Conservation (phyloP, 2,888 invertebrate species). For the Meiosimyza decipiens region DNA sequence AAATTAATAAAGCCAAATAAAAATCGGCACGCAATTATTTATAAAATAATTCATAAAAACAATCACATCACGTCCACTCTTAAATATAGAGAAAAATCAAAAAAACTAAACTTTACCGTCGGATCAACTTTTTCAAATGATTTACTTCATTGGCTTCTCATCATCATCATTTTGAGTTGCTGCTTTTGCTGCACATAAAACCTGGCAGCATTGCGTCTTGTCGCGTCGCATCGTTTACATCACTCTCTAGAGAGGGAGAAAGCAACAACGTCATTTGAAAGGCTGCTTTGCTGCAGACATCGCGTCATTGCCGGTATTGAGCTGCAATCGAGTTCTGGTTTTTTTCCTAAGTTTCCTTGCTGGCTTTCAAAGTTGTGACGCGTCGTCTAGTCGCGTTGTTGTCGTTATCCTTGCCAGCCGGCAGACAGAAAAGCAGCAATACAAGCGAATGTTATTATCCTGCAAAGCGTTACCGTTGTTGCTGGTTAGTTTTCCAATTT, state of each 20-base stretch:
- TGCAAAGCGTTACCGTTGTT: background rate
- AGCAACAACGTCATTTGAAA: background rate
- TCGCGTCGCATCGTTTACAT: slow-evolving; percentile 15
- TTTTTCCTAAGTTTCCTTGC: slow-evolving; percentile 26
- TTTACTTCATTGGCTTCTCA: slow-evolving; percentile 31
- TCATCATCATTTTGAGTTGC: slow-evolving; percentile 23
- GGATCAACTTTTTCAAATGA: slow-evolving; percentile 23
- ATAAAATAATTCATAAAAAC: too few relatives aligned
- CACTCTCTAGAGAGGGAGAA: too few relatives aligned
- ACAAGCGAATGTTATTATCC: slow-evolving; percentile 17
- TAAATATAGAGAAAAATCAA: too few relatives aligned
- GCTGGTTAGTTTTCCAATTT: background rate
- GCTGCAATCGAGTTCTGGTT: slow-evolving; percentile 50
- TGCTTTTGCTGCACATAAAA: background rate
- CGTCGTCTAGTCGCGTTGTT: slow-evolving; percentile 23
- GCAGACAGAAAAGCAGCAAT: background rate
- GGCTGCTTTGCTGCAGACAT: background rate
- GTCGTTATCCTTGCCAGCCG: slow-evolving; percentile 8
- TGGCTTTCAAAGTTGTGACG: slow-evolving; percentile 15
- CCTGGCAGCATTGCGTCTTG: background rate
- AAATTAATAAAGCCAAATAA: too few relatives aligned
- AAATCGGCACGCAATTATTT: too few relatives aligned
- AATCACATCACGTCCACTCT: too few relatives aligned
- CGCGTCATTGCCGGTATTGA: slow-evolving; percentile 47
- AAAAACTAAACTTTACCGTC: background rate